Evolutionary conservation across 2,888 invertebrate species (phyloP).

Genomic region (Eupsilia transversa): DNA sequence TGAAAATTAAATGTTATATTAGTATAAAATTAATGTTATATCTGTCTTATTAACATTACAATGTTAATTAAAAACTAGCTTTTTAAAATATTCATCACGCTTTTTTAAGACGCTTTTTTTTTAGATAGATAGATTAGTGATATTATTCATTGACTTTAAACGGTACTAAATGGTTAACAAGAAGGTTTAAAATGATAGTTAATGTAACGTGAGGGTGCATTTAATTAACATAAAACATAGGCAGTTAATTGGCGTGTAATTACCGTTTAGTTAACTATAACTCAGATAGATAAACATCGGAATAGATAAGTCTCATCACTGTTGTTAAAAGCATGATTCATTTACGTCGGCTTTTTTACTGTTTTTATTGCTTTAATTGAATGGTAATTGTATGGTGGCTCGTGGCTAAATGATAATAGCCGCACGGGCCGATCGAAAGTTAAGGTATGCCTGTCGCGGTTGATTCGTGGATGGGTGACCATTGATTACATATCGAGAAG

Average conservation of each 20-base stretch:
- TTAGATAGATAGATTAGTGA: no score
- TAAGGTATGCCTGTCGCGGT: not conserved
- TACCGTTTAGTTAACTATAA: slow-evolving; percentile 79
- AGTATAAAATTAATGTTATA: slow-evolving; percentile 27
- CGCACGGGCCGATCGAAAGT: not conserved
- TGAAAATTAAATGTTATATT: slow-evolving; percentile 34
- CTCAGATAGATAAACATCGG: slow-evolving; percentile 70
- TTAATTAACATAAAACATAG: slow-evolving; percentile 79
- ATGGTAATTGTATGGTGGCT: slow-evolving; percentile 1
- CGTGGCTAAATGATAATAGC: not conserved
- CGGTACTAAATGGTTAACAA: slow-evolving; percentile 60
- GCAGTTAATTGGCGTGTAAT: slow-evolving; percentile 86
- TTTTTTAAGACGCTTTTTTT: slow-evolving; percentile 17
- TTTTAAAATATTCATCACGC: slow-evolving; percentile 15
- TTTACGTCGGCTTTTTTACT: slow-evolving; percentile 52
- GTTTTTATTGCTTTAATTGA: slow-evolving; percentile 30
- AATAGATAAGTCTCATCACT: slow-evolving; percentile 68
- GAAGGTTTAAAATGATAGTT: slow-evolving; percentile 61
- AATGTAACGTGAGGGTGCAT: slow-evolving; percentile 81
- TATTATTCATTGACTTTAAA: slow-evolving; percentile 63
- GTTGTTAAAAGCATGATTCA: slow-evolving; percentile 59
- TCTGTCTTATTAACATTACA: slow-evolving; percentile 20
- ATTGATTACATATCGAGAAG: not conserved
- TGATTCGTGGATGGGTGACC: not conserved
- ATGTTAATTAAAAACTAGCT: slow-evolving; percentile 15